A percentile compares a stretch with the other conserved stretches of the same genome.
These are phyloP conservation scores for Pangasianodon gigas DNA, from an alignment of 2,113 vertebrate genomes.

Conservation along the genomic window DNA sequence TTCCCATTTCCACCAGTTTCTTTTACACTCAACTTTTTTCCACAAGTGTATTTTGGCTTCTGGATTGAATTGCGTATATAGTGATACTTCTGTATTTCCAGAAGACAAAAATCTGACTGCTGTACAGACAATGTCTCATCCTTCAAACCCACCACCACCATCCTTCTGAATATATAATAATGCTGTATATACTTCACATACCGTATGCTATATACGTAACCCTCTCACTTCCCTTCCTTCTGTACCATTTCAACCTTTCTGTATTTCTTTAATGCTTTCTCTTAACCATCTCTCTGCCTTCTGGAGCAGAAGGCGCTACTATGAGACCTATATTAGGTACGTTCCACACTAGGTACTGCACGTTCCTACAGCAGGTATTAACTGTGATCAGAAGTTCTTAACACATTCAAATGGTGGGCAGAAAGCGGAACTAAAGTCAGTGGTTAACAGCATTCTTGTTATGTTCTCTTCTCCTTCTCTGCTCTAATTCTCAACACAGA, in stretches of 20 bases:
- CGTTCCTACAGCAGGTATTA: conserved; percentile 11
- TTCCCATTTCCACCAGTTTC: not conserved
- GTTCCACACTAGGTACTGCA: conserved; percentile 61
- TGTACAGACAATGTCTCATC: not conserved
- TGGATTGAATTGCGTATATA: not conserved
- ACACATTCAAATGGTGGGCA: not conserved
- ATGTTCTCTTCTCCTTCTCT: not conserved
- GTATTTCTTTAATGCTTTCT: conserved; percentile 72
- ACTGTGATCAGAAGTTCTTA: not conserved
- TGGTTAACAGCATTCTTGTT: not conserved
- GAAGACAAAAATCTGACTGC: not conserved
- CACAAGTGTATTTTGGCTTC: not conserved
- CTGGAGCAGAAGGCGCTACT: conserved; percentile 96
- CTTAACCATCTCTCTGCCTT: conserved; percentile 78
- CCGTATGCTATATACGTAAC: conserved; percentile 35
- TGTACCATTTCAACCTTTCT: conserved; percentile 61
- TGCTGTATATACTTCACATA: conserved; percentile 72
- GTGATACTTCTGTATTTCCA: not conserved
- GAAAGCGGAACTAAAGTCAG: not conserved
- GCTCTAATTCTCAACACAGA: not conserved
- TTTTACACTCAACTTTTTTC: not conserved
- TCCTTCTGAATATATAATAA: conserved; percentile 61
- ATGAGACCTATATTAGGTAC: conserved; percentile 97
- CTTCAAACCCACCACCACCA: conserved; percentile 11
- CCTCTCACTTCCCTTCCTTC: conserved; percentile 52